phyloP scores from a whole-genome alignment of 2,888 invertebrate genomes.

The Lobophora halterata region DNA sequence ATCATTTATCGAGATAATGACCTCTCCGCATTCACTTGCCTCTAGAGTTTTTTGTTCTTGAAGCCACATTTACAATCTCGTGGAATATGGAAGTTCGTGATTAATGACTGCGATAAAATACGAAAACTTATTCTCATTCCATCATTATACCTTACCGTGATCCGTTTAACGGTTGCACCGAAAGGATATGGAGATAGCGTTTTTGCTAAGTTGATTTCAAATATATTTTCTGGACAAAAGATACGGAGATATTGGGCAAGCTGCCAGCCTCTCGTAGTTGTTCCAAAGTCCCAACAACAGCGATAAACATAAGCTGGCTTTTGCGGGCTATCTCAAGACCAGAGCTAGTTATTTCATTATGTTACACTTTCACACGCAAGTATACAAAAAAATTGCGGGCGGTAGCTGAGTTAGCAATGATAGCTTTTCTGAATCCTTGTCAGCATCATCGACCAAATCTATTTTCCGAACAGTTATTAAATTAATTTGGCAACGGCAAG shows the following conservation, averaged over 20 bases:
- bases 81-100: too few relatives aligned
- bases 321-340: not conserved
- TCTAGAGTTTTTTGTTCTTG: conserved; percentile 11
- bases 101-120: not conserved
- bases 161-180: not conserved
- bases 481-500: conserved; percentile 16
- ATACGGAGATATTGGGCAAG: conserved; percentile 11
- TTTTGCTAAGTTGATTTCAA: conserved; percentile 9
- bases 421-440: too few relatives aligned
- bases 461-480: conserved; percentile 8
- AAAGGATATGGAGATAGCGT: conserved; percentile 3
- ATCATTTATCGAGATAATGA: not conserved
- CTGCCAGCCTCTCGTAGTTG: conserved; percentile 13
- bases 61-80: too few relatives aligned
- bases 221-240: not conserved
- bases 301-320: conserved; percentile 10
- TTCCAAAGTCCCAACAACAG: conserved; percentile 7
- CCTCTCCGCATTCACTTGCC: not conserved
- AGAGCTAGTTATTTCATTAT: conserved; percentile 1
- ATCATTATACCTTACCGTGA: not conserved
- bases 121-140: not conserved
- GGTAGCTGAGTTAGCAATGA: too few relatives aligned
- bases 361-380: conserved; percentile 6
- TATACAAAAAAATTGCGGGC: conserved; percentile 2
- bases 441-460: conserved; percentile 5